Conservation (phyloP, 2,888 invertebrate genomes). For the Ichneumoninae sp. region DNA sequence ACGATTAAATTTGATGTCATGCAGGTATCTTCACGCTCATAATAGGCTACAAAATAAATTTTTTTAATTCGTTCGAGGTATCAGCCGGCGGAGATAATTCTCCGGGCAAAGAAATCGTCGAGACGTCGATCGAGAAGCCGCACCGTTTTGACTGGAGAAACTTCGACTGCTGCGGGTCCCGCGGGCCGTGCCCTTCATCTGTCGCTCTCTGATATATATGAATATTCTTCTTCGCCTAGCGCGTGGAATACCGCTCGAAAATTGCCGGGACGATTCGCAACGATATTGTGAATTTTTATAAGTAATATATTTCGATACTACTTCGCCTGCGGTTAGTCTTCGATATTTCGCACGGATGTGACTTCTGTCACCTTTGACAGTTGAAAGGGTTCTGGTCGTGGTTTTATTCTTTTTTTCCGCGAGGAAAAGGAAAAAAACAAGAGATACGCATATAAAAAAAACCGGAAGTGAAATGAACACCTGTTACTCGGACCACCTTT, state of each 20-base stretch:
- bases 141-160: slow-evolving; percentile 57
- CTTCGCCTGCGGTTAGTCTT: not conserved
- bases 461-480: not conserved
- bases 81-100: not conserved
- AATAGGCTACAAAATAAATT: too few species aligned
- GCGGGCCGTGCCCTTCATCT: slow-evolving; percentile 63
- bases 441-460: not conserved
- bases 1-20: too few species aligned
- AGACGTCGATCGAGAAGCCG: slow-evolving; percentile 10
- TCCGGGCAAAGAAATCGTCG: not conserved
- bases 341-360: not conserved
- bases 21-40: too few species aligned
- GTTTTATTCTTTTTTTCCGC: slow-evolving; percentile 3
- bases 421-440: slow-evolving; percentile 18
- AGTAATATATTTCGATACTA: not conserved
- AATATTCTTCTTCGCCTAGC: slow-evolving; percentile 13
- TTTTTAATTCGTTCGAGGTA: too few species aligned
- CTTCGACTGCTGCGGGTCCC: slow-evolving; percentile 61
- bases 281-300: not conserved
- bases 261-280: slow-evolving; percentile 41
- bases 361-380: slow-evolving; percentile 67
- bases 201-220: slow-evolving; percentile 7
- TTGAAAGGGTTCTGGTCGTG: slow-evolving; percentile 36
- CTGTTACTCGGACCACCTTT: not conserved
- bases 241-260: not conserved